These are phyloP conservation scores for Mesocentrotus franciscanus DNA, from an alignment of 53 echinoderm and acorn worm species.

Conservation along the genomic window DNA sequence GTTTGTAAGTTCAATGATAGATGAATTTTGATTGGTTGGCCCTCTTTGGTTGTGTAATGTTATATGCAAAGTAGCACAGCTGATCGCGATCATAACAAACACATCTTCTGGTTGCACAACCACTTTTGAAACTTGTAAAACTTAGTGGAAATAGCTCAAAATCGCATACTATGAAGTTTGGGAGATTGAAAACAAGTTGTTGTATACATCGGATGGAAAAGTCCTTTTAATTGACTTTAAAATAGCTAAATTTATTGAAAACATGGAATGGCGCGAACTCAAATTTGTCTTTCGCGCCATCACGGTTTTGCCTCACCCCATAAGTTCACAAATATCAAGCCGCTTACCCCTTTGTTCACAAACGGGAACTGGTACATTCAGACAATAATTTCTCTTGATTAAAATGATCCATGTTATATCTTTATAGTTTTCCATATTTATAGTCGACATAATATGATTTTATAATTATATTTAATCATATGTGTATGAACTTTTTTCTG, in stretches of 20 bases:
- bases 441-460: background rate
- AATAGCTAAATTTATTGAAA: slow-evolving; percentile 16
- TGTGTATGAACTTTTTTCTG: slow-evolving; percentile 27
- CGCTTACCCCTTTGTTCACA: background rate
- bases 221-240: background rate
- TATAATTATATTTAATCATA: background rate
- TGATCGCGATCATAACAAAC: slow-evolving; percentile 51
- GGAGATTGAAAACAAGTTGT: background rate
- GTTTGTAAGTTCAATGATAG: too few species aligned
- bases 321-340: slow-evolving; percentile 39
- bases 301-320: slow-evolving; percentile 21
- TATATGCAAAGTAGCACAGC: slow-evolving; percentile 18
- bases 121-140: background rate
- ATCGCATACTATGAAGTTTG: background rate
- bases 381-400: background rate
- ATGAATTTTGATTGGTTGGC: background rate
- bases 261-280: slow-evolving; percentile 26
- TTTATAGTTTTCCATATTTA: background rate
- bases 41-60: background rate
- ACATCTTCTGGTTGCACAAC: background rate
- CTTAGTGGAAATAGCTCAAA: background rate
- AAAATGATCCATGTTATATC: background rate
- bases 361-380: background rate
- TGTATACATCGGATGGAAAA: background rate
- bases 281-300: slow-evolving; percentile 60